Conservation (phyloP, 2,888 invertebrate genomes). For the Hydrotaea diabolus region DNA sequence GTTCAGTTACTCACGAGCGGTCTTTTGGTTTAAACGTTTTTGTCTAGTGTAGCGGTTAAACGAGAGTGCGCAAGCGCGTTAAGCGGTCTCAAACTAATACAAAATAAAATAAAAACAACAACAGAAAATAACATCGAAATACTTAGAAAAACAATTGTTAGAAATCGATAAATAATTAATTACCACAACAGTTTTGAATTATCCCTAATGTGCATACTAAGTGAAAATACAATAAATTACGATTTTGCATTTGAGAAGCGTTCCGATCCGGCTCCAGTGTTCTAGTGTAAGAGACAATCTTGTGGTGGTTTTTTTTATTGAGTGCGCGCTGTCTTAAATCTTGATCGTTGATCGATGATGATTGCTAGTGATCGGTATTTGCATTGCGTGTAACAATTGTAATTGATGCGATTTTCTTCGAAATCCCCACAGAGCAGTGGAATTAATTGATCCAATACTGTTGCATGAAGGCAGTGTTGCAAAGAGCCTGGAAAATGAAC, state of each 20-base stretch:
- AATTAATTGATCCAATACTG: background rate
- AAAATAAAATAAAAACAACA: background rate
- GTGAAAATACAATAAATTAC: too few relatives aligned
- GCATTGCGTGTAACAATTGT: constrained; percentile 18
- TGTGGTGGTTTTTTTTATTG: background rate
- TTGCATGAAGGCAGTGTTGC: background rate
- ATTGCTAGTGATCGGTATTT: constrained; percentile 2
- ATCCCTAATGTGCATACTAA: background rate
- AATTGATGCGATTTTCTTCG: constrained; percentile 25
- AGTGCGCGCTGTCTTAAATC: background rate
- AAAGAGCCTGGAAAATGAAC: background rate
- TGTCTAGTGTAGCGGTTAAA: constrained; percentile 65
- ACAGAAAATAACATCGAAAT: too few relatives aligned
- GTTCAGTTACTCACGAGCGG: constrained; percentile 71
- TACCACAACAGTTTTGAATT: background rate
- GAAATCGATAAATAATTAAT: constrained; percentile 17
- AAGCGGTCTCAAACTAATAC: constrained; percentile 47
- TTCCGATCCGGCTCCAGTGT: background rate
- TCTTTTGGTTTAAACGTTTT: constrained; percentile 70
- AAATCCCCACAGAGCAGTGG: background rate
- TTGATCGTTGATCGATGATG: background rate
- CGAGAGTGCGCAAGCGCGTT: constrained; percentile 68
- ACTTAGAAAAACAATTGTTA: background rate
- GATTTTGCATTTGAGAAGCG: too few relatives aligned
- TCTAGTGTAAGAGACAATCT: background rate